A percentile compares a stretch with the other conserved stretches of the same genome.
Evolutionary conservation across 1,140 invertebrate species (phyloP).

Genomic region (Stegodyphus dumicola): DNA sequence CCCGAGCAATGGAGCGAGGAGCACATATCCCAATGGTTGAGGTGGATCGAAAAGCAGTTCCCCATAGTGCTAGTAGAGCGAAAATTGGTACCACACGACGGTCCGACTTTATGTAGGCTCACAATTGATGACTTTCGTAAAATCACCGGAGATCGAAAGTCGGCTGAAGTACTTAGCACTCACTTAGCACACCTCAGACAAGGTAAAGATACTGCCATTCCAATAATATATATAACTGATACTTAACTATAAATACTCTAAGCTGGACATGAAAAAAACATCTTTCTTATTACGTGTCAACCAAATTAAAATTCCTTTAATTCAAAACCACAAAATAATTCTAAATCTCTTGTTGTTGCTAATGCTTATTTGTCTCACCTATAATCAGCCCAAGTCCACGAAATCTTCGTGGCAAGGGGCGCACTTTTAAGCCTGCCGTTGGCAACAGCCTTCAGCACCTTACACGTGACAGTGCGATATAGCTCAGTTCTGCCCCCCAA

Average conservation of each 20-base stretch:
- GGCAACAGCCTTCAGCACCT: no score
- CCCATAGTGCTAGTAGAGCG: neutral
- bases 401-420: no score
- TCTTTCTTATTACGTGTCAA: neutral
- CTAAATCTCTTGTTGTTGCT: no score
- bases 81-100: neutral
- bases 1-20: neutral
- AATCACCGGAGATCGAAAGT: neutral
- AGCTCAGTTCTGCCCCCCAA: no score
- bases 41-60: neutral
- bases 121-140: neutral
- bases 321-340: no score
- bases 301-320: neutral
- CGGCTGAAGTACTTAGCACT: neutral
- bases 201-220: neutral
- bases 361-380: no score
- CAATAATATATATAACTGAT: neutral
- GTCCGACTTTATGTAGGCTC: neutral
- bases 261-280: neutral
- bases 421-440: no score
- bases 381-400: no score
- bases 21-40: neutral
- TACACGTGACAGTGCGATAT: no score
- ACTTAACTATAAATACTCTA: neutral
- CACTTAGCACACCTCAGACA: neutral